Base-by-base conservation (phyloP, 2,113 vertebrate genomes). In the Pterocles burchelli region DNA sequence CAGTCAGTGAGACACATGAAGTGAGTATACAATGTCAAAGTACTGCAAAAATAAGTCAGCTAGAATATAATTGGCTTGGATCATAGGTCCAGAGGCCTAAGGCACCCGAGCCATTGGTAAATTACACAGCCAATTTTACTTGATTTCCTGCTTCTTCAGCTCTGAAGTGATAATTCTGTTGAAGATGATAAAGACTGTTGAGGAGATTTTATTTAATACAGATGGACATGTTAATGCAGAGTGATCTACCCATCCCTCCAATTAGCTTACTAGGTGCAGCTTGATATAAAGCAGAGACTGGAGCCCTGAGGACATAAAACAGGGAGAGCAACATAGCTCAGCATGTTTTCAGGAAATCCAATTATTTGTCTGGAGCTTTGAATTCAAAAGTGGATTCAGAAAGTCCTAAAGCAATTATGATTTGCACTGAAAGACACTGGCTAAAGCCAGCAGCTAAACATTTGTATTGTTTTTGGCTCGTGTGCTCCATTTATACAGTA, bases 271-370 rank as follows among this genome's bases (percentile, higher is more conserved):
- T 88, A 96, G 95, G 95, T 90, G 94, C 94, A 97, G 97, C 95
- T 81, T 95, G 96, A 98, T 97, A 98, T 95, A 98, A 98, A 98
- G 96, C 91, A 83, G 71, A 97, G 92, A 89, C 89, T 90, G 89
- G 93, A 96, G 96, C 98, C 98, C 98, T 52, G 94, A 98, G 98
- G 98, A 98, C 96, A 98, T 90, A 97, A 96, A 96, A 98, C 98
- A 98, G 98, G 94, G 95, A 98, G 94, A 98, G 98, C 95, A 97
- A 98, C 98, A 98, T 97, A 98, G 97, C 98, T 99, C 98, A 98
- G 98, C 98, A 98, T 98, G 98, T 98, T 98, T 98, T 96, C 97
- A 96, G 98, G 97, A 98, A 98, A 98, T 98, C 98, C 98, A 98
- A 98, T 98, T 98, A 98, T 98, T 98, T 98, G 98, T 98, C 97